phyloP scores from a whole-genome alignment of 2,888 invertebrate species.

The Tribolium freemani region DNA sequence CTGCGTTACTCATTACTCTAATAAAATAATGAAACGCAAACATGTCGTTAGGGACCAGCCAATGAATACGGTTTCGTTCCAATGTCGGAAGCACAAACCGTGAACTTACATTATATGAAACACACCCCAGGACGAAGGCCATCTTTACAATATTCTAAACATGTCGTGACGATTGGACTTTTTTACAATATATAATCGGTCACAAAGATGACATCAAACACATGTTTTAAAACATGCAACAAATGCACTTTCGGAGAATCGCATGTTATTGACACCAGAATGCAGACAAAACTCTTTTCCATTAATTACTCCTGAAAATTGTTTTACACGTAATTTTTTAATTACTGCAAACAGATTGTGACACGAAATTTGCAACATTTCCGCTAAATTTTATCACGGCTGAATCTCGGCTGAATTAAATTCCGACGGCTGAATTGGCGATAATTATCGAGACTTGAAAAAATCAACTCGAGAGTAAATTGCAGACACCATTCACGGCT shows the following conservation, averaged over 20 bases:
- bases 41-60: constrained; percentile 36
- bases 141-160: constrained; percentile 40
- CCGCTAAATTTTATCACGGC: constrained; percentile 5
- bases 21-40: constrained; percentile 42
- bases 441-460: constrained; percentile 35
- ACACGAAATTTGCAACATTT: constrained; percentile 32
- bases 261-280: constrained; percentile 43
- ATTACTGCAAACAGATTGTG: constrained; percentile 37
- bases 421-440: constrained; percentile 17
- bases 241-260: constrained; percentile 48
- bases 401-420: background rate
- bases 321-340: constrained; percentile 34
- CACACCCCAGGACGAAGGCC: constrained; percentile 48
- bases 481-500: constrained; percentile 43
- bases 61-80: constrained; percentile 37
- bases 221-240: constrained; percentile 43
- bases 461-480: constrained; percentile 23
- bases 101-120: constrained; percentile 43
- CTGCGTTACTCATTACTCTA: constrained; percentile 38
- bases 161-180: constrained; percentile 37
- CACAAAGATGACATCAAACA: constrained; percentile 36
- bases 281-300: constrained; percentile 40
- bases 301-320: constrained; percentile 42
- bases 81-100: constrained; percentile 47
- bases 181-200: constrained; percentile 25